Base-by-base conservation (phyloP, 2,113 vertebrate species). In the Psammodynastes pulverulentus region DNA sequence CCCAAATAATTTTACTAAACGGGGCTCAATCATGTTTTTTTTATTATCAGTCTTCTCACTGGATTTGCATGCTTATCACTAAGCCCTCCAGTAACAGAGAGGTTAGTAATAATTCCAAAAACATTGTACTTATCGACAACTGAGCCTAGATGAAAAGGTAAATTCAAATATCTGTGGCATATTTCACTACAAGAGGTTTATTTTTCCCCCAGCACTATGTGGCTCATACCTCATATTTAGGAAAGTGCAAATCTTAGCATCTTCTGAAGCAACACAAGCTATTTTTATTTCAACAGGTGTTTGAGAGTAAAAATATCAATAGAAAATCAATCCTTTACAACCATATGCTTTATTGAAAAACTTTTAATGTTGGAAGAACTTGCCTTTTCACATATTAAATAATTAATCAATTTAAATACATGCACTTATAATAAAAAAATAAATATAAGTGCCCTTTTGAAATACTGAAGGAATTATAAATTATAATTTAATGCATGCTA, bases 371-470 rank as follows among this genome's bases (percentile, higher is more conserved):
- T 39, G 56, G 7, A 89, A 92, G 23, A 24, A 43, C 13, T 84
- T 43, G 45, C 53, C 54, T 92, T 92, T 92, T 86, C 49, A 62
- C 26, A n/a, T 12, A 89, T 89, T 51, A 34, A 89, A 49, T 45
- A 58, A 56, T 89, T 89, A 53, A 89, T 89, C n/a, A 58, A 89
- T 85, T 85, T 84, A 92, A 92, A 85, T 85, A 92, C 39, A 56
- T 85, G 52, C 26, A 34, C 52, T 85, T 24, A 39, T 29, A 58
- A 49, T n/a, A n/a, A 58, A 62, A 58, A 21, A 19, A 15, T 85
- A 21, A 24, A n/a, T 10, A 19, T 87, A 8, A 29, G 45, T 8
- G 10, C 29, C 87, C 17, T 49, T 88, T 85, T 45, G 21, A 51
- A 21, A 62, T 72, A 87, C 21, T 49, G 52, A 84, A 84, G 15